Evolutionary conservation across 1,140 invertebrate genomes (phyloP), one percentile per base, ranked within the genome.

Genomic region (Gonioctena quinquepunctata): DNA sequence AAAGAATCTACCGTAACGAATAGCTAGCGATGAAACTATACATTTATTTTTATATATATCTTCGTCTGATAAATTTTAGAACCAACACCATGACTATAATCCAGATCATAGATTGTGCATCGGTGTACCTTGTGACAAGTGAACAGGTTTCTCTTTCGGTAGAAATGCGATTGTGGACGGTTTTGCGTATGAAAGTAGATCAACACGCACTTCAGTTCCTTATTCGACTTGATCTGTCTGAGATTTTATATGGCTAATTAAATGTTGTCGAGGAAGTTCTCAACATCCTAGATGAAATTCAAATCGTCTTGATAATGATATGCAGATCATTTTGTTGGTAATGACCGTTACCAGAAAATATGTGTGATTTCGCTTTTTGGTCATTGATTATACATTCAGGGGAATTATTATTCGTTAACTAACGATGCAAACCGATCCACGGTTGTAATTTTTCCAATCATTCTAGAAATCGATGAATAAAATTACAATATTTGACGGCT

Each of bases 111-210:
- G 59, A 57, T 61, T 61, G 18, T 61, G 23, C 18, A 61, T 61
- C 8, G 2, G 18, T 16, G n/a, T 18, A 27, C 25, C 18, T 18
- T 21, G 23, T 26, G 59, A 61, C 59, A 61, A 27, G 27, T 28
- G 59, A 26, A 61, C 59, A 61, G 59, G 23, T 61, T 61, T 61
- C 59, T 61, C 59, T 61, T 61, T 61, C 59, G 25, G 59, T 27
- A 28, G 59, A 61, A 61, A 61, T 61, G 59, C 27, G 59, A 33
- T 21, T 28, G 27, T 33, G 59, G 57, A 33, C 28, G 27, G 59
- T 28, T 61, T 61, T 61, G 59, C 59, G 59, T 61, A 61, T 33
- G 59, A 61, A 61, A 61, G 59, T 61, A 28, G 59, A 61, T 61
- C 59, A 27, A 61, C 59, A 61, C 59, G 59, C 59, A 61, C 59